Evolutionary conservation across 2,113 vertebrate genomes (phyloP), one percentile per base, ranked within the genome.

Genomic region (cat (Felis catus)): DNA sequence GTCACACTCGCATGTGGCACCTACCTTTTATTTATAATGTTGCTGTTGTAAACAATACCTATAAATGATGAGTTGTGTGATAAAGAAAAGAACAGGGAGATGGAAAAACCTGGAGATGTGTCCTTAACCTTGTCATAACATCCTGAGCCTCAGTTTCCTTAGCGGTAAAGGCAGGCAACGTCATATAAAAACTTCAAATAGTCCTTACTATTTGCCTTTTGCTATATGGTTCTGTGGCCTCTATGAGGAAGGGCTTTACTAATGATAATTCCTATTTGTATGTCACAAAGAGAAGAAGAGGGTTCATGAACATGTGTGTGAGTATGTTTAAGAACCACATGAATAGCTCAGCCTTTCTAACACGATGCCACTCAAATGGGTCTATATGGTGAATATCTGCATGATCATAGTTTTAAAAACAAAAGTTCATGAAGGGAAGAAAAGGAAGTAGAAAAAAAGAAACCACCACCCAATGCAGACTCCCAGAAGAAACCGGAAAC

Each of bases 401-500:
- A 61, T 71, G 68, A 91, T 82, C 53, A n/a, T 45, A 41, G 36
- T 36, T 96, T 97, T 97, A 39, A 96, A 97, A 97, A 94, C 63
- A 94, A 96, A 97, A 89, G 5, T 71, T 95, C 53, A 10, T 16
- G 21, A 73, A 73, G 78, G 78, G 6, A 8, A 53, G 41, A 9
- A 39, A 68, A 39, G 61, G 45, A 82, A 91, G 53, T 25, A 80
- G 61, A 66, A 89, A 71, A 96, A 82, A 96, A 81, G 94, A 91
- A 94, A 63, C 36, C 84, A 81, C 53, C 88, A 58, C 31, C 85
- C 81, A 65, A 82, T 21, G 25, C 41, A 80, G 76, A 91, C 84
- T 88, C 66, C 83, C 93, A 95, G 63, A 95, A 97, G 98, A 97
- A 96, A 97, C 79, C 5, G 65, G 96, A 98, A 97, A 95, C 97